phyloP scores from a whole-genome alignment of 2,113 vertebrate species.

The Hypomesus transpacificus region DNA sequence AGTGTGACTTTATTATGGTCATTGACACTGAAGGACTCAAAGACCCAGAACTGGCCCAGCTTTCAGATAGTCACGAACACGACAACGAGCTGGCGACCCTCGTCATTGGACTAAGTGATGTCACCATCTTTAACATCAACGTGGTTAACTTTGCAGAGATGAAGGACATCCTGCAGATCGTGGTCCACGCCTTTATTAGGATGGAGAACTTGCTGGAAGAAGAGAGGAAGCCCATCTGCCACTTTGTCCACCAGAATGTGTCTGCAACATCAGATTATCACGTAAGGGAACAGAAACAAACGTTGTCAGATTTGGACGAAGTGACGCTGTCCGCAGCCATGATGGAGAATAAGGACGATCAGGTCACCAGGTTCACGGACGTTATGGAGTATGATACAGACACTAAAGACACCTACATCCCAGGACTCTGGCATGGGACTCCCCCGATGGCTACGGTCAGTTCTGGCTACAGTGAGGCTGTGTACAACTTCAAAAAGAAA shows the following conservation, averaged over 20 bases:
- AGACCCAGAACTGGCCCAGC: conserved; percentile 28
- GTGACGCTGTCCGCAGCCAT: conserved; percentile 38
- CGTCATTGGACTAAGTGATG: conserved; percentile 50
- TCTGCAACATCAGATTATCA: conserved; percentile 10
- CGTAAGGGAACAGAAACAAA: conserved; percentile 26
- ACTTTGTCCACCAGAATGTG: conserved; percentile 55
- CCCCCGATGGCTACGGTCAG: conserved; percentile 56
- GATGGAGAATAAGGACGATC: conserved; percentile 34
- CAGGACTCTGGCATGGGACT: conserved; percentile 51
- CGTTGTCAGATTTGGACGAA: conserved; percentile 43
- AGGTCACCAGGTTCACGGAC: conserved; percentile 44
- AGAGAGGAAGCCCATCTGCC: conserved; percentile 43
- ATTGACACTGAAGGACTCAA: conserved; percentile 71
- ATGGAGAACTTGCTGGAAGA: conserved; percentile 40
- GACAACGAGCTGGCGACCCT: conserved; percentile 56
- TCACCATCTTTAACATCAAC: conserved; percentile 48
- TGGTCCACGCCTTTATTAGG: conserved; percentile 70
- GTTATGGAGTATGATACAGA: conserved; percentile 47
- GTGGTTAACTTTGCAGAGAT: conserved; percentile 60
- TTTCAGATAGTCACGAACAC: conserved; percentile 44
- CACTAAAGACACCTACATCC: conserved; percentile 48
- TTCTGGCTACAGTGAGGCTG: conserved; percentile 42
- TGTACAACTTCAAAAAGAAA: conserved; percentile 40
- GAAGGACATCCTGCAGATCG: conserved; percentile 66
- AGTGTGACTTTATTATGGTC: conserved; percentile 71